Evolutionary conservation across 2,888 invertebrate genomes (phyloP).

Genomic region (Odontocolon sp.): DNA sequence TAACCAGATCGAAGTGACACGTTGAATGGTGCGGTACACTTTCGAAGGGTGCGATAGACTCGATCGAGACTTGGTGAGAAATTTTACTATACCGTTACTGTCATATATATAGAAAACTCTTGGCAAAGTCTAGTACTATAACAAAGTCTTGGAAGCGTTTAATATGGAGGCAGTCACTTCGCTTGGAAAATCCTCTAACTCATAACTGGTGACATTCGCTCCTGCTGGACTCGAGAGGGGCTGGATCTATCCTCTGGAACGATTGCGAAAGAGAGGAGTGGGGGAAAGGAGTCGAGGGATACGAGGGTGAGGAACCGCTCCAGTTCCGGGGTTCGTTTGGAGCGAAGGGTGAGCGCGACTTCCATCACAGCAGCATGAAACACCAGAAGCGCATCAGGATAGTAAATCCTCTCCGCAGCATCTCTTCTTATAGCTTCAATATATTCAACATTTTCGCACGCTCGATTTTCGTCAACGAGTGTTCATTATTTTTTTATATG

Average conservation of each 20-base stretch:
- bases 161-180: constrained; percentile 73
- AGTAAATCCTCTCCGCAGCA: not conserved
- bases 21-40: constrained; percentile 3
- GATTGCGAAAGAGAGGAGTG: not conserved
- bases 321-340: not conserved
- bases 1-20: constrained; percentile 31
- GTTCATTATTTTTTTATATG: constrained; percentile 9
- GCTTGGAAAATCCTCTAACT: constrained; percentile 70
- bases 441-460: constrained; percentile 7
- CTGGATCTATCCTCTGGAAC: constrained; percentile 19
- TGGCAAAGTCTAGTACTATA: constrained; percentile 40
- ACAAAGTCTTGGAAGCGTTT: constrained; percentile 66
- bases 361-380: not conserved
- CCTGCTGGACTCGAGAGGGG: not conserved
- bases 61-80: constrained; percentile 6
- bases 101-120: constrained; percentile 23
- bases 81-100: not conserved
- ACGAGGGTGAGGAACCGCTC: constrained; percentile 41
- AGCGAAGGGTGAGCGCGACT: constrained; percentile 21
- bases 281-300: constrained; percentile 35
- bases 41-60: constrained; percentile 18
- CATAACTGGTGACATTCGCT: constrained; percentile 67
- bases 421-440: not conserved
- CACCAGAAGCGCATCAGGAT: not conserved
- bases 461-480: constrained; percentile 1